Evolutionary conservation across 2,113 vertebrate genomes (phyloP).

Genomic region (Amblyornis subalaris): DNA sequence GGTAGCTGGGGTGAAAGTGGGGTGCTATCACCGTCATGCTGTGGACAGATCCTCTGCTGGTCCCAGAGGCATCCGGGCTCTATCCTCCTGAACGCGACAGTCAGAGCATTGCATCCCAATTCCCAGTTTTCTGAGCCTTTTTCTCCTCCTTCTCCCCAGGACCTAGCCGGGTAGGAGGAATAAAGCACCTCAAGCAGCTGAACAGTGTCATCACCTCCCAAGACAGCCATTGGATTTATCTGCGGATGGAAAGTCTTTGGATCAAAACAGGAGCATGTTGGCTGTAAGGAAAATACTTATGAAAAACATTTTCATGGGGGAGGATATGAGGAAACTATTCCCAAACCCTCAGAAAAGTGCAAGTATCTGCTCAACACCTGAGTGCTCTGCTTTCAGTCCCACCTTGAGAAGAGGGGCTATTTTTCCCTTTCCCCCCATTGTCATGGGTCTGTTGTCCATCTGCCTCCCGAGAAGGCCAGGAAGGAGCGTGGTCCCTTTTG

Average conservation of each 20-base stretch:
- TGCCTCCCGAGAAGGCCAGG: neutral
- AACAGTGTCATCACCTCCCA: neutral
- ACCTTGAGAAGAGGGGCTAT: neutral
- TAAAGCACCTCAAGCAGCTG: neutral
- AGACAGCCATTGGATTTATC: rapidly evolving
- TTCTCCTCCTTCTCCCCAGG: neutral
- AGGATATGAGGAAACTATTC: rapidly evolving
- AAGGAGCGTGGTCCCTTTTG: neutral
- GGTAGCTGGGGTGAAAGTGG: neutral
- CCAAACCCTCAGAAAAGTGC: neutral
- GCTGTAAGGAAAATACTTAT: neutral
- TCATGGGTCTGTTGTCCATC: rapidly evolving
- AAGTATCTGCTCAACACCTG: neutral
- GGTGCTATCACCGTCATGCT: rapidly evolving
- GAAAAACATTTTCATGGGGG: neutral
- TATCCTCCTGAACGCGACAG: neutral
- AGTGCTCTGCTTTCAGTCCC: neutral
- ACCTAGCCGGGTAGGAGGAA: neutral
- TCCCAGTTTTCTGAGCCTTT: neutral
- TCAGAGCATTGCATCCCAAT: too few relatives aligned
- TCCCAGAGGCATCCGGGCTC: neutral
- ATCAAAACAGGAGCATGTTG: rapidly evolving
- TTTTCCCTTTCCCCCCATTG: neutral
- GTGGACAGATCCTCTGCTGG: neutral
- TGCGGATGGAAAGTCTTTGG: neutral